Evolutionary conservation across 2,113 vertebrate genomes (phyloP).

Genomic region (Sardina pilchardus): DNA sequence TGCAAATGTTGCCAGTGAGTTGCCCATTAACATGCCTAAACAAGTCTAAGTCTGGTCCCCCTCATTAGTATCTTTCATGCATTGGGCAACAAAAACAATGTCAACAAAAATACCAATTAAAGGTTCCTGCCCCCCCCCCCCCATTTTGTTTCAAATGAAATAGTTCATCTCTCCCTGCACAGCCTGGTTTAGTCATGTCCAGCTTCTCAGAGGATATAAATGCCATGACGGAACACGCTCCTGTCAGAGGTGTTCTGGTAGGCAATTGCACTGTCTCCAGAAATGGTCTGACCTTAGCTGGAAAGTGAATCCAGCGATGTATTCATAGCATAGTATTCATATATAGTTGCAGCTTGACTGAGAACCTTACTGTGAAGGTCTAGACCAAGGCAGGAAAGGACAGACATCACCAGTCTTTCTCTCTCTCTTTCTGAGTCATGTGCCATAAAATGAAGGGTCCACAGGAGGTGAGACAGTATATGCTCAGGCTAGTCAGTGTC

Average conservation of each 20-base stretch:
- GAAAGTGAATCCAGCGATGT: background rate
- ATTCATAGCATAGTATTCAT: too few relatives aligned
- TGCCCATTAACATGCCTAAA: too few relatives aligned
- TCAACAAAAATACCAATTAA: too few relatives aligned
- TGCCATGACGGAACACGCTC: background rate
- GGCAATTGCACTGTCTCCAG: background rate
- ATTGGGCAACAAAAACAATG: too few relatives aligned
- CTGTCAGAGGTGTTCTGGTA: background rate
- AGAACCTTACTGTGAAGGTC: background rate
- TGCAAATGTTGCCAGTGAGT: too few relatives aligned
- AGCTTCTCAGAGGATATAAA: background rate
- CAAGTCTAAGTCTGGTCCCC: too few relatives aligned
- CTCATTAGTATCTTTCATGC: too few relatives aligned
- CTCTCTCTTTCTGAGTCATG: background rate
- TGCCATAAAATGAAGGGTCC: background rate
- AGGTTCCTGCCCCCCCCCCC: too few relatives aligned
- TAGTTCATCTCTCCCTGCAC: background rate
- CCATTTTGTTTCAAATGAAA: background rate
- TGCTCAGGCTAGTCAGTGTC: background rate
- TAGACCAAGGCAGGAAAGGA: background rate
- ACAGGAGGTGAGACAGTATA: background rate
- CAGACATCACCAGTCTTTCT: background rate
- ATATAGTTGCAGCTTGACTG: background rate
- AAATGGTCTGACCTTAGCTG: background rate
- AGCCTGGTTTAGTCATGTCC: too few relatives aligned